Evolutionary conservation across 1,140 invertebrate genomes (phyloP), one percentile per base, ranked within the genome.

Genomic region (Vanessa atalanta): DNA sequence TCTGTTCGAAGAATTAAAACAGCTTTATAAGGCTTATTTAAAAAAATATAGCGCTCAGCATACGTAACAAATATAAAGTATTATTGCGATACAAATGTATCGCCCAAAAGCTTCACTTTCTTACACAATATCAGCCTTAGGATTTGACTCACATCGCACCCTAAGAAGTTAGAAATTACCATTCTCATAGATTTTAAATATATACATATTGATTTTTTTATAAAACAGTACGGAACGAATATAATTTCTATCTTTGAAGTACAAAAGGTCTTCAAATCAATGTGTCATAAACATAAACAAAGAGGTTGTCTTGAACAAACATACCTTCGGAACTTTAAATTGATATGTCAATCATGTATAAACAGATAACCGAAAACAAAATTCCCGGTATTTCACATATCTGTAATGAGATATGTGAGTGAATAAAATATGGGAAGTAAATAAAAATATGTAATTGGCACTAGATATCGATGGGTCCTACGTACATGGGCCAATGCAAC

Each of bases 341-440:
- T 73, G 71, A 77, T 73, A 65, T 66, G 71, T 51, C 75, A 77
- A 77, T 77, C 75, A 73, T 48, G 9, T 43, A 23, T 37, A 74
- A 57, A 66, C 47, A 48, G 51, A 67, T 64, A 73, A 68, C 64
- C 31, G 16, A 43, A 47, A 65, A 65, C 37, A 7, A 16, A 51
- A 47, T 31, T 55, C 31, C 47, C 47, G 20, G n/a, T 6, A 65
- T 47, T 16, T 65, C 16, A 60, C 3, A 65, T 48, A 23, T 2
- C 9, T 47, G n/a, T 65, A 23, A 47, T 47, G 47, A 65, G 37
- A 47, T 47, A 47, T 65, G 23, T 47, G 43, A 65, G 14, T 14
- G n/a, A 48, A 4, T 2, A 47, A 26, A 65, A 23, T 6, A 48
- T 20, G 12, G 5, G 5, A 48, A 43, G 9, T 48, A 20, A 65